Base-by-base conservation (phyloP, 2,797 vertebrate genomes). In the Picus viridis region DNA sequence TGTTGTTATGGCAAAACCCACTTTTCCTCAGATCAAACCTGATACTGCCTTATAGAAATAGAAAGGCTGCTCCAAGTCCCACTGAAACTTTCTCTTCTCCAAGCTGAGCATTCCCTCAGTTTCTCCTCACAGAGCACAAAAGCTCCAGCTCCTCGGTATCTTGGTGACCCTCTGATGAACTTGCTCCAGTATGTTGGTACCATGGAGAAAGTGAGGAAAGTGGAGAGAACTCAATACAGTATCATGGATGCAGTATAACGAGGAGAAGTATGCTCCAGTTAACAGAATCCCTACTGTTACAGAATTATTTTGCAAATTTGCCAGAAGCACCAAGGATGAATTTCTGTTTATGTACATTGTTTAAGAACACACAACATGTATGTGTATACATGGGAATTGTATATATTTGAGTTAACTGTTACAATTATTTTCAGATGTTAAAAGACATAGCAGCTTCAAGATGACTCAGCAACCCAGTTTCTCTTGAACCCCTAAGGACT, bases 301-400 rank as follows among this genome's bases (percentile, higher is more conserved):
- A 70, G 47, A 86, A n/a, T 51, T 79, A 11, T 56, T 65, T 43
- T 47, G n/a, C 7, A 65, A 58, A 68, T 32, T 75, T 88, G 9
- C 13, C 26, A 71, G 45, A 34, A 85, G 45, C 34, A 47, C 16
- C 19, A 69, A 49, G 5, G 6, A 22, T 63, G 24, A 83, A 65
- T 81, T 5, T 70, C 76, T 39, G 8, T 30, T 32, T 15, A 29
- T 7, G 12, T 3, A n/a, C 62, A 57, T 72, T 78, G 82, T 22
- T 53, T 62, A 67, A 86, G 23, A 45, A 14, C 19, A 61, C 10
- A 72, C 4, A 83, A 67, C 4, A 53, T 2, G 1, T 29, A 57
- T n/a, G 9, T 20, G 1, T 45, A 59, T 27, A 68, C 3, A 32
- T 6, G 3, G 0, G 2, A 11, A 29, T 39, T 67, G 5, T 16